These are phyloP conservation scores for Trinorchestia longiramus DNA, from an alignment of 1,140 invertebrate genomes.

Conservation along the genomic window DNA sequence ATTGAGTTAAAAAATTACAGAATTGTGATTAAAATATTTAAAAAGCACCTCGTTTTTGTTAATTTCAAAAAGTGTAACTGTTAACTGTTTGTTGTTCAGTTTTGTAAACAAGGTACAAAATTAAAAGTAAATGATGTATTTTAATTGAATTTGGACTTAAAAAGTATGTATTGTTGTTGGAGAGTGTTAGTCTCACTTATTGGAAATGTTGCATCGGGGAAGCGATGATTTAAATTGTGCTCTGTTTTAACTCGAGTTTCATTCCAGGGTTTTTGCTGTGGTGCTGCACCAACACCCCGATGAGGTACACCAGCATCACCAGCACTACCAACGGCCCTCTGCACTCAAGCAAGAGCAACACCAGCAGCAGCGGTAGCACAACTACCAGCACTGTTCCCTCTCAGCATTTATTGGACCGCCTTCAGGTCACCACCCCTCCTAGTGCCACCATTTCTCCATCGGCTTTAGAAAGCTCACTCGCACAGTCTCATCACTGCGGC, in stretches of 20 bases:
- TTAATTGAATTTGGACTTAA: no score
- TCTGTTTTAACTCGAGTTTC: neutral
- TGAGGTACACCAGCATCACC: slow-evolving; percentile 50
- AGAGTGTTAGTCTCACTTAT: no score
- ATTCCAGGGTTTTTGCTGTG: slow-evolving; percentile 26
- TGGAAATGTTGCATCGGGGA: neutral
- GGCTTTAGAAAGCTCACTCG: neutral
- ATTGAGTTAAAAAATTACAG: no score
- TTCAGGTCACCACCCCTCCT: neutral
- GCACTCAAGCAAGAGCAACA: slow-evolving; percentile 28
- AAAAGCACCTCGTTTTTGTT: no score
- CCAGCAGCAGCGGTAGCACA: neutral
- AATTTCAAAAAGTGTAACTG: no score
- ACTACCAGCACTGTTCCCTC: neutral
- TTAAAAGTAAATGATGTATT: no score
- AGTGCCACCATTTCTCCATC: neutral
- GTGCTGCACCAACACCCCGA: slow-evolving; percentile 40
- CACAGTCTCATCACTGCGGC: neutral
- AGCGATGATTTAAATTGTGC: neutral
- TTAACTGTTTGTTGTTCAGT: no score
- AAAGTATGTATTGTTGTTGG: no score
- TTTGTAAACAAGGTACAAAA: no score
- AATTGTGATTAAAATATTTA: no score
- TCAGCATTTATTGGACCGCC: neutral
- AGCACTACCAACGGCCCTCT: slow-evolving; percentile 38